These are phyloP conservation scores for Phenganax marumi DNA, from an alignment of 92 coral and sea anemone genomes.

Conservation along the genomic window DNA sequence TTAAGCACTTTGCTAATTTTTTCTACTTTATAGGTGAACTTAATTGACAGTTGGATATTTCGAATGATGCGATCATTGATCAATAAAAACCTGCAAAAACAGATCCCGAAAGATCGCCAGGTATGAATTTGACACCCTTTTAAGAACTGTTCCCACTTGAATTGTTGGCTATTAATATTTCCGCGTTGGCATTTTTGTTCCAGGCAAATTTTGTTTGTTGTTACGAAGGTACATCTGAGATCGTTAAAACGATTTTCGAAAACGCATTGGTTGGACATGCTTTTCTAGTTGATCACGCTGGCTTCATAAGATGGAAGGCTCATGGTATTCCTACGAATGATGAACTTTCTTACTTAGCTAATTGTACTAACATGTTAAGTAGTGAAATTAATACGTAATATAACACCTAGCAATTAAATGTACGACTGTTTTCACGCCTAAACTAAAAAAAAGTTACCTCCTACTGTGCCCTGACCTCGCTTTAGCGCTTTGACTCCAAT, in stretches of 20 bases:
- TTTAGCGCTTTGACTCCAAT: neutral
- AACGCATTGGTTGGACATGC: conserved; percentile 90
- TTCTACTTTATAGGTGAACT: conserved; percentile 67
- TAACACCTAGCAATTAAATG: neutral
- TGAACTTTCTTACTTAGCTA: conserved; percentile 67
- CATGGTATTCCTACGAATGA: conserved; percentile 83
- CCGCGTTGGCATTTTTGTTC: conserved; percentile 14
- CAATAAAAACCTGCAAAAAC: conserved; percentile 67
- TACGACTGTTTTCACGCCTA: no score
- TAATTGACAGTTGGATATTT: conserved; percentile 85
- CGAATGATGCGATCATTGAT: conserved; percentile 68
- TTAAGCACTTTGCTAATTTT: neutral
- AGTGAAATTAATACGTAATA: conserved; percentile 44
- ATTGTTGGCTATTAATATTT: neutral
- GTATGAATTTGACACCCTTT: conserved; percentile 37
- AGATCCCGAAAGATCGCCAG: conserved; percentile 69
- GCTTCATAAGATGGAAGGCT: conserved; percentile 86
- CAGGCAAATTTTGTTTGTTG: conserved; percentile 79
- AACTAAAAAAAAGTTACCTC: neutral
- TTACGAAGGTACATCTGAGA: conserved; percentile 63
- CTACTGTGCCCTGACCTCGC: neutral
- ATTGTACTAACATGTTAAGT: conserved; percentile 61
- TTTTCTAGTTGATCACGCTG: conserved; percentile 70
- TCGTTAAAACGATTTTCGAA: conserved; percentile 67
- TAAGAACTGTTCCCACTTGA: neutral